Percentiles rank a stretch among this genome's conserved stretches.
Evolutionary conservation across 2,888 invertebrate species (phyloP).

Genomic region (Toxonevra muliebris): DNA sequence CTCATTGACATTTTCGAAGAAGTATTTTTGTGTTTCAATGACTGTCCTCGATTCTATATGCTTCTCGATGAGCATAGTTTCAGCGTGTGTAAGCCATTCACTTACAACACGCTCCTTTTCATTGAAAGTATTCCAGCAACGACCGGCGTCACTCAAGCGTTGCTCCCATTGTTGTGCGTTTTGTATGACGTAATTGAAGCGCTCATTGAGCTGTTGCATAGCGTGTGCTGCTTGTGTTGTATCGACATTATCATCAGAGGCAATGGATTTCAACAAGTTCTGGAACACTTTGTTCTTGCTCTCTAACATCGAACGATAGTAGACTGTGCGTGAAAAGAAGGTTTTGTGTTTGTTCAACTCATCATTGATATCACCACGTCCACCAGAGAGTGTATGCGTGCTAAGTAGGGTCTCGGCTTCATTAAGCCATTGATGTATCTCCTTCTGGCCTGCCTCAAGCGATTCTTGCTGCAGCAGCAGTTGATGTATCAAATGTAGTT

Average conservation of each 20-base stretch:
- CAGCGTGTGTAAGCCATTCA: constrained; percentile 88
- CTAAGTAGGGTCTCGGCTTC: constrained; percentile 80
- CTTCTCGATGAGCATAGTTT: constrained; percentile 81
- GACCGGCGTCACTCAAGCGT: constrained; percentile 79
- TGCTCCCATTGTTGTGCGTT: constrained; percentile 81
- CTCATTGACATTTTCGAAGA: constrained; percentile 88
- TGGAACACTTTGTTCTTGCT: constrained; percentile 94
- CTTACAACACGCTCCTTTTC: constrained; percentile 81
- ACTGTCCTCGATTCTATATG: constrained; percentile 81
- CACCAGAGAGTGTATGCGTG: constrained; percentile 70
- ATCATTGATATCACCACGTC: constrained; percentile 77
- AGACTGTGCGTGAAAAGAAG: constrained; percentile 88
- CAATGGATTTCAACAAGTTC: constrained; percentile 82
- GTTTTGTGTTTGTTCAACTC: constrained; percentile 83
- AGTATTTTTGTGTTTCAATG: constrained; percentile 84
- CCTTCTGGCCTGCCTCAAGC: constrained; percentile 84
- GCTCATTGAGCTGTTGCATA: constrained; percentile 83
- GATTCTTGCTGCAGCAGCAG: constrained; percentile 89
- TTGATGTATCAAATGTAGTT: constrained; percentile 84
- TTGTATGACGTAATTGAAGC: constrained; percentile 82
- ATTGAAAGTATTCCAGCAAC: constrained; percentile 86
- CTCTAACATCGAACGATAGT: constrained; percentile 93
- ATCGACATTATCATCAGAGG: constrained; percentile 78
- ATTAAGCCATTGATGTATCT: constrained; percentile 87
- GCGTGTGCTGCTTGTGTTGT: constrained; percentile 75